Evolutionary conservation across 37 sponge, comb jelly and placozoan genomes (phyloP).

Genomic region (Ephydatia muelleri): DNA sequence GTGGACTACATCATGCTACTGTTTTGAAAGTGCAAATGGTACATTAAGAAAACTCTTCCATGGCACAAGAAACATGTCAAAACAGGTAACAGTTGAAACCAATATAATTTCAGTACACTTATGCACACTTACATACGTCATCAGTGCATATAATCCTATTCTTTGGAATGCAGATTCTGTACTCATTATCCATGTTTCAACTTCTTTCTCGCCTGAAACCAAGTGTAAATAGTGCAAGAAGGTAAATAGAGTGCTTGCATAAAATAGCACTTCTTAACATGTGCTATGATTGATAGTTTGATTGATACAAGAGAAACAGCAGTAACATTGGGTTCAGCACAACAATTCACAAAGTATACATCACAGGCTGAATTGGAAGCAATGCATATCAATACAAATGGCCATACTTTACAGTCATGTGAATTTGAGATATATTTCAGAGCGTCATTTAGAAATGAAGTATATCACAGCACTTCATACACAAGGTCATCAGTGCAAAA

Average conservation of each 20-base stretch:
- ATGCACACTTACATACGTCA: background rate
- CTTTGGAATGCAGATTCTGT: slow-evolving; percentile 1
- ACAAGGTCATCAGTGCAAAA: background rate
- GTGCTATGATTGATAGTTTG: background rate
- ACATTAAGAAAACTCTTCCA: background rate
- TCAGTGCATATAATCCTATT: background rate
- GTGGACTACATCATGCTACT: background rate
- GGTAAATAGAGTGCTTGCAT: background rate
- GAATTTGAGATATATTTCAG: background rate
- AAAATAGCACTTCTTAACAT: background rate
- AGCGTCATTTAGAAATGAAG: background rate
- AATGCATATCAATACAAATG: background rate
- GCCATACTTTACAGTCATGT: background rate
- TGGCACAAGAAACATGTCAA: slow-evolving; percentile 1
- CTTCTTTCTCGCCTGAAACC: background rate
- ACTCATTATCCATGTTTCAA: background rate
- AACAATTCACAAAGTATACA: slow-evolving; percentile 1
- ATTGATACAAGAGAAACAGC: background rate
- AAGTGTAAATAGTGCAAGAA: background rate
- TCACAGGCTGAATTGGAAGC: slow-evolving; percentile 1
- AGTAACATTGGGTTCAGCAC: background rate
- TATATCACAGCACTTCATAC: background rate
- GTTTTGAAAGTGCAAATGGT: slow-evolving; percentile 1
- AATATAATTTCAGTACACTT: background rate
- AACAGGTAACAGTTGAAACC: background rate